Conservation (phyloP, 1,140 invertebrate genomes). For the Temnothorax longispinosus region DNA sequence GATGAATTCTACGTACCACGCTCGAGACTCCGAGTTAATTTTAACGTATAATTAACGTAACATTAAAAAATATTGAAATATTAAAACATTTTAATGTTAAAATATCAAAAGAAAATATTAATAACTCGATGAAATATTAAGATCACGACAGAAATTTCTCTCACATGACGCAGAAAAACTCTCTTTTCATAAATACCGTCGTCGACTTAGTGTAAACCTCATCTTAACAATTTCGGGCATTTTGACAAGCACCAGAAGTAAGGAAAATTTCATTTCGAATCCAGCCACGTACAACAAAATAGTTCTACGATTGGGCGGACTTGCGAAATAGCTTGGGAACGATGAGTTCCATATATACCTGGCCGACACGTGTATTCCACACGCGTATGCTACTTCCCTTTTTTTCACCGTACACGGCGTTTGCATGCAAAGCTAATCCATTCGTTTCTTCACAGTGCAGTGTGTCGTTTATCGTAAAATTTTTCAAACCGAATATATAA, state of each 20-base stretch:
- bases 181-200: slow-evolving; percentile 23
- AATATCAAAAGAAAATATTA: not conserved
- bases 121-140: not conserved
- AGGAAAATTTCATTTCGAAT: slow-evolving; percentile 51
- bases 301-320: slow-evolving; percentile 56
- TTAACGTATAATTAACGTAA: not conserved
- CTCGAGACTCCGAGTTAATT: slow-evolving; percentile 2
- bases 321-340: slow-evolving; percentile 55
- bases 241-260: slow-evolving; percentile 50
- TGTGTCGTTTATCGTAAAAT: slow-evolving; percentile 36
- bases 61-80: slow-evolving; percentile 15
- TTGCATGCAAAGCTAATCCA: slow-evolving; percentile 39
- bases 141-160: not conserved
- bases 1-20: not conserved
- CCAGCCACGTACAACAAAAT: slow-evolving; percentile 59
- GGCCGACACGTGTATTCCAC: slow-evolving; percentile 40
- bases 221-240: slow-evolving; percentile 46
- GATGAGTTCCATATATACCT: slow-evolving; percentile 55
- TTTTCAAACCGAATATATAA: slow-evolving; percentile 38
- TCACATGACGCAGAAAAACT: no score
- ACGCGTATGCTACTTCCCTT: slow-evolving; percentile 44
- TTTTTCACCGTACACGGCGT: slow-evolving; percentile 17
- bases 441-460: slow-evolving; percentile 4
- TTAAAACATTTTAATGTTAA: not conserved
- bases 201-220: slow-evolving; percentile 21